Evolutionary conservation across 1,140 invertebrate genomes (phyloP).

Genomic region (Diachasmimorpha longicaudata): DNA sequence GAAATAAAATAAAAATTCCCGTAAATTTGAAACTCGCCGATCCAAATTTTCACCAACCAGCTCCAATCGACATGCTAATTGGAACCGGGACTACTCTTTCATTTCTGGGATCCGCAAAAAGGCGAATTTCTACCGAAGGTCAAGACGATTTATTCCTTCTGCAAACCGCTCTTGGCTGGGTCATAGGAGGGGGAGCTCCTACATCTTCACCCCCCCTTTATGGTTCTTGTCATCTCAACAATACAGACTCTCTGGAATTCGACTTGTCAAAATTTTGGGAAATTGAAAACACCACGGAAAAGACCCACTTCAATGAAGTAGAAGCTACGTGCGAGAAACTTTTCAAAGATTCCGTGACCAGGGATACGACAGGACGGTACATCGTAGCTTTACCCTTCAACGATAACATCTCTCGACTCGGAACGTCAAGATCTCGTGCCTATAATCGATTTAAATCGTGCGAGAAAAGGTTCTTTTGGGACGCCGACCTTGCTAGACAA

Average conservation of each 20-base stretch:
- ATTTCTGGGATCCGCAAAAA: slow-evolving; percentile 27
- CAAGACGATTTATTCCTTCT: too few relatives aligned
- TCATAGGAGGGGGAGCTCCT: slow-evolving; percentile 13
- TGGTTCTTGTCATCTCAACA: not conserved
- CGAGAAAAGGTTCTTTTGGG: slow-evolving; percentile 19
- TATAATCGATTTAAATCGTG: not conserved
- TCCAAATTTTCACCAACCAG: slow-evolving; percentile 29
- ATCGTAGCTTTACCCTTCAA: slow-evolving; percentile 40
- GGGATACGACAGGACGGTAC: slow-evolving; percentile 33
- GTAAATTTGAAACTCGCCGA: slow-evolving; percentile 24
- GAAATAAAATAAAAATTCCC: not conserved
- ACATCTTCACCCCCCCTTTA: slow-evolving; percentile 17
- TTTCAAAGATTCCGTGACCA: slow-evolving; percentile 30
- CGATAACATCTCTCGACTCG: not conserved
- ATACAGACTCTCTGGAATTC: not conserved
- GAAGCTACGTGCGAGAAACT: slow-evolving; percentile 35
- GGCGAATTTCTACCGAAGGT: not conserved
- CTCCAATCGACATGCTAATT: slow-evolving; percentile 30
- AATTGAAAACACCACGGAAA: not conserved
- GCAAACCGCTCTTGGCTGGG: too few relatives aligned
- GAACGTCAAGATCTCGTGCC: slow-evolving; percentile 8
- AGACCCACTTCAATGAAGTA: not conserved
- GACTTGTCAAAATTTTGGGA: not conserved
- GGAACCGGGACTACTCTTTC: slow-evolving; percentile 29
- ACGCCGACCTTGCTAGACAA: slow-evolving; percentile 4